Conservation (phyloP, 2,888 invertebrate species). For the Dryobota labecula region DNA sequence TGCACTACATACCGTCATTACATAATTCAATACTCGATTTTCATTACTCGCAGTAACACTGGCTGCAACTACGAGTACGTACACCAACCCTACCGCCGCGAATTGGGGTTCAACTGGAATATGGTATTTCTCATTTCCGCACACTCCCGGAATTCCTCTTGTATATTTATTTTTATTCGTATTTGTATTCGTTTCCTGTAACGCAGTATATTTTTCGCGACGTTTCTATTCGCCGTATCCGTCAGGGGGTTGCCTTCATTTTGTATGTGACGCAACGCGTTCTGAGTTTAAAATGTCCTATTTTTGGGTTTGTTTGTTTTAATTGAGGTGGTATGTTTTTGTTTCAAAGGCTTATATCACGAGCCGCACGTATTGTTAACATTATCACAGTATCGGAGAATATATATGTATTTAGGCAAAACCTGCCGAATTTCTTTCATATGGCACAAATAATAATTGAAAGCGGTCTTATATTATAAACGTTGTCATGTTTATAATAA, state of each 20-base stretch:
- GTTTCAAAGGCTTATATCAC: too few relatives aligned
- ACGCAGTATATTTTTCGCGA: slow-evolving; percentile 83
- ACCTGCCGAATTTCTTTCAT: too few relatives aligned
- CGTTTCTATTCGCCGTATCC: slow-evolving; percentile 77
- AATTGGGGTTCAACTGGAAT: slow-evolving; percentile 79
- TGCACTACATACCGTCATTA: slow-evolving; percentile 23
- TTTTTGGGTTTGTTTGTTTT: slow-evolving; percentile 25
- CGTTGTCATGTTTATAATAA: too few relatives aligned
- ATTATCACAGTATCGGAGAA: too few relatives aligned
- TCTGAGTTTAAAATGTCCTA: slow-evolving; percentile 10
- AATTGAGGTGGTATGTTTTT: slow-evolving; percentile 15
- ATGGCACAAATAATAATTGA: too few relatives aligned
- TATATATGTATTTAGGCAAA: too few relatives aligned
- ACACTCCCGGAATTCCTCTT: slow-evolving; percentile 79
- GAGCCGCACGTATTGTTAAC: too few relatives aligned
- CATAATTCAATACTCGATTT: slow-evolving; percentile 55
- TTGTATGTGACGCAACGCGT: slow-evolving; percentile 54
- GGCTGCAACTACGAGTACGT: slow-evolving; percentile 33
- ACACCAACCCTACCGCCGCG: slow-evolving; percentile 69
- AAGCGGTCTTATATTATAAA: too few relatives aligned
- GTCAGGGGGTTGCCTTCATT: slow-evolving; percentile 66
- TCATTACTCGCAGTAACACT: slow-evolving; percentile 46
- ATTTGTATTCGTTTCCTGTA: slow-evolving; percentile 89
- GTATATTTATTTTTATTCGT: slow-evolving; percentile 87
- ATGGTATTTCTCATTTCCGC: slow-evolving; percentile 87